These are phyloP conservation scores for Plagodis dolabraria DNA, from an alignment of 2,888 invertebrate species.

Conservation along the genomic window DNA sequence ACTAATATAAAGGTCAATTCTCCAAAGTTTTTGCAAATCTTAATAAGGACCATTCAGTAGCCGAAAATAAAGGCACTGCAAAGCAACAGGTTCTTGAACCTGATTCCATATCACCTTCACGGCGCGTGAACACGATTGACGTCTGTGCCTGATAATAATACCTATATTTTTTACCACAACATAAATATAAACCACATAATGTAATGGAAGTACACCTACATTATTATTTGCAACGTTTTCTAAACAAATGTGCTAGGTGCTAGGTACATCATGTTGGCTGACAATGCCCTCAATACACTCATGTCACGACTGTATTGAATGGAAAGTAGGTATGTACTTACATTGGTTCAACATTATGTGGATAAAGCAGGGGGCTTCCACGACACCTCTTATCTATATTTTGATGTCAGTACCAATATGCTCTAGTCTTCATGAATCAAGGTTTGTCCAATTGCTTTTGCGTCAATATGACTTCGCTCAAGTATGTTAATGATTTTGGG, in stretches of 20 bases:
- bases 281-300: too few relatives aligned
- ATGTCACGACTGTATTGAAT: too few relatives aligned
- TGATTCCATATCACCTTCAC: constrained; percentile 36
- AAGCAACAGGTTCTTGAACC: constrained; percentile 34
- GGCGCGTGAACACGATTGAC: constrained; percentile 34
- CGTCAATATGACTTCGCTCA: constrained; percentile 9
- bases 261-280: too few relatives aligned
- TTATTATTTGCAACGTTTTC: background rate
- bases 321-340: too few relatives aligned
- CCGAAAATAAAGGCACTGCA: constrained; percentile 9
- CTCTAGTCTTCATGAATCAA: background rate
- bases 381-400: too few relatives aligned
- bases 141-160: constrained; percentile 21
- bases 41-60: background rate
- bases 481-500: background rate
- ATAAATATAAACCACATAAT: constrained; percentile 13
- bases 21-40: background rate
- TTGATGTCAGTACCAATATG: background rate
- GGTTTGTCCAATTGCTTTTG: constrained; percentile 12
- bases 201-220: background rate
- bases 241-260: too few relatives aligned
- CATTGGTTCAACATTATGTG: too few relatives aligned
- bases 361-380: too few relatives aligned
- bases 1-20: constrained; percentile 2
- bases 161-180: constrained; percentile 13